A percentile compares a stretch with the other conserved stretches of the same genome.
These are phyloP conservation scores for Hemiscyllium ocellatum DNA, from an alignment of 2,113 vertebrate species.

Conservation along the genomic window DNA sequence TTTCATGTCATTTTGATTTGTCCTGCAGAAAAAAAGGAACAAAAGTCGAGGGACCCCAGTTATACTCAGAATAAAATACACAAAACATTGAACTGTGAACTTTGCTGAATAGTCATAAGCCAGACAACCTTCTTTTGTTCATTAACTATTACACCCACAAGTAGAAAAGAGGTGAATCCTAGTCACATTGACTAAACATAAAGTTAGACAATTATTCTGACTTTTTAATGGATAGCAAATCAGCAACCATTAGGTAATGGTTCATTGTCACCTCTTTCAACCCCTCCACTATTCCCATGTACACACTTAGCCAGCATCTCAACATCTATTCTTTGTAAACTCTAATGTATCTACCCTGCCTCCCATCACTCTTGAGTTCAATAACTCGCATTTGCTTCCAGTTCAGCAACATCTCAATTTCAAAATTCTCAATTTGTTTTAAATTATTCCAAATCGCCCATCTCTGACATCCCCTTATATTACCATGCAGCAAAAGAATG, in stretches of 20 bases:
- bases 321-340: not conserved
- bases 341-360: not conserved
- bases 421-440: not conserved
- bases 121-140: not conserved
- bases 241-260: not conserved
- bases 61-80: constrained; percentile 1
- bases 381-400: not conserved
- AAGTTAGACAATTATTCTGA: not conserved
- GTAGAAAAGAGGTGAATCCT: not conserved
- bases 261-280: not conserved
- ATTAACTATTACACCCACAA: not conserved
- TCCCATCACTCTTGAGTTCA: not conserved
- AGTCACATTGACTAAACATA: not conserved
- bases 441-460: not conserved
- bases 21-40: not conserved
- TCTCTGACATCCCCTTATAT: not conserved
- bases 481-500: too few species aligned
- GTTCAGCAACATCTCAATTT: not conserved
- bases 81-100: not conserved
- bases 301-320: not conserved
- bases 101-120: not conserved
- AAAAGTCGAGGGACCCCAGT: not conserved
- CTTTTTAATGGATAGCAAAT: not conserved
- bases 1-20: constrained; percentile 29
- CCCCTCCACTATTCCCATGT: not conserved